Evolutionary conservation across 2,797 vertebrate genomes (phyloP).

Genomic region (Chaetophractus vellerosus): DNA sequence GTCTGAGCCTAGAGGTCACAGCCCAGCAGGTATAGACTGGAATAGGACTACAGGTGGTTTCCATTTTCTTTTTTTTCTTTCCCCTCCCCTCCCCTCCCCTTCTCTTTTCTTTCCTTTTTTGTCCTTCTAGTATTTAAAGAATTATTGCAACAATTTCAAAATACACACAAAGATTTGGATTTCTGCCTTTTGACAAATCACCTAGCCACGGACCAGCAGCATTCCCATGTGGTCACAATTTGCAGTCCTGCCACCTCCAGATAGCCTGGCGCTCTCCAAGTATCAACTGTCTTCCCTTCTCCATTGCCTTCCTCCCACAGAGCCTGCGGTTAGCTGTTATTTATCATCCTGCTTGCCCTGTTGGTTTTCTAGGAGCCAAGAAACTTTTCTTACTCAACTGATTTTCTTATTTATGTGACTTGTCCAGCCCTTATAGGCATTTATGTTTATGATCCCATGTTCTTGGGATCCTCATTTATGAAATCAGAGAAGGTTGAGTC

Average conservation of each 20-base stretch:
- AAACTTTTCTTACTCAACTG: background rate
- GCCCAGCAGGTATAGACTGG: background rate
- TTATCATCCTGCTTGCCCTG: background rate
- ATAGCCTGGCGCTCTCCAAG: fast-evolving
- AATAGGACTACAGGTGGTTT: too few species aligned
- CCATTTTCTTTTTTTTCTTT: too few species aligned
- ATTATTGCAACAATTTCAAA: background rate
- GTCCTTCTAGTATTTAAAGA: background rate
- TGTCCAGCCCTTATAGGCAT: background rate
- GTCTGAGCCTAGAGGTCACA: background rate
- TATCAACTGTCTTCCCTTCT: fast-evolving
- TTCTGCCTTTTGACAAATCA: background rate
- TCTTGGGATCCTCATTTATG: slow-evolving; percentile 9
- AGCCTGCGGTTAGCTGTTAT: background rate
- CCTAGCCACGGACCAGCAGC: background rate
- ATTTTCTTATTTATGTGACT: slow-evolving; percentile 2
- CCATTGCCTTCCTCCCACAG: background rate
- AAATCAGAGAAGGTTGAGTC: background rate
- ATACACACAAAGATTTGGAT: background rate
- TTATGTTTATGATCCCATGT: background rate
- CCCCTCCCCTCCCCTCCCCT: too few species aligned
- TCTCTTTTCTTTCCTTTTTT: background rate
- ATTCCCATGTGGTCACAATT: background rate
- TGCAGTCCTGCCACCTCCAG: background rate
- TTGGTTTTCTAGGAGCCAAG: background rate